phyloP scores from a whole-genome alignment of 2,888 invertebrate genomes.

The Quadroppia sp. region DNA sequence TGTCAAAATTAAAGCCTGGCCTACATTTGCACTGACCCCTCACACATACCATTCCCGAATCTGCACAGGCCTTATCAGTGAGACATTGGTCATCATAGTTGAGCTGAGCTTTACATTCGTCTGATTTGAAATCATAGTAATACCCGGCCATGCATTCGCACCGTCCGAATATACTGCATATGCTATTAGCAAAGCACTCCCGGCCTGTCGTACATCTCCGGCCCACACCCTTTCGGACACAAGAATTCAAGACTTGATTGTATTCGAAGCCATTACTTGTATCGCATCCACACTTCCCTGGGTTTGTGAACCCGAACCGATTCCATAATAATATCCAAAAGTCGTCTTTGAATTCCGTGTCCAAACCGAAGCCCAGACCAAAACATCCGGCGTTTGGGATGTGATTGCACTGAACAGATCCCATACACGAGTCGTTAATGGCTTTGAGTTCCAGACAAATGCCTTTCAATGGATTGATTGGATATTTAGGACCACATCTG shows the following conservation, averaged over 20 bases:
- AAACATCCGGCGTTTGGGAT: slow-evolving; percentile 24
- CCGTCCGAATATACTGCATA: background rate
- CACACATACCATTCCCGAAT: background rate
- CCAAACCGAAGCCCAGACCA: slow-evolving; percentile 28
- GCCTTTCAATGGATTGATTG: background rate
- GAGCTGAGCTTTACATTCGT: background rate
- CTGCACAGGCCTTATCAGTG: background rate
- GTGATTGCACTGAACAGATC: slow-evolving; percentile 24
- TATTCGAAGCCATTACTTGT: background rate
- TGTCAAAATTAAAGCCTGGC: slow-evolving; percentile 25
- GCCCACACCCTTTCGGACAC: background rate
- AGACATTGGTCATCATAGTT: slow-evolving; percentile 18
- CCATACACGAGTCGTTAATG: slow-evolving; percentile 3
- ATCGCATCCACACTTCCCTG: slow-evolving; percentile 19
- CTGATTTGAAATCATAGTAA: background rate
- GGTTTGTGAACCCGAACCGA: slow-evolving; percentile 8
- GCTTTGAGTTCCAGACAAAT: background rate
- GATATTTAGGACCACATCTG: background rate
- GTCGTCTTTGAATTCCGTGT: slow-evolving; percentile 28
- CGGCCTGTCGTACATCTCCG: background rate
- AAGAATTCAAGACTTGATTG: background rate
- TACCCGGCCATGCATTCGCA: background rate
- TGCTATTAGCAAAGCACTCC: slow-evolving; percentile 20
- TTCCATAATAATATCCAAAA: slow-evolving; percentile 20
- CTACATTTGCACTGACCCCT: slow-evolving; percentile 14